Base-by-base conservation (phyloP, 2,113 vertebrate species). In the Cyprinodon tularosa region DNA sequence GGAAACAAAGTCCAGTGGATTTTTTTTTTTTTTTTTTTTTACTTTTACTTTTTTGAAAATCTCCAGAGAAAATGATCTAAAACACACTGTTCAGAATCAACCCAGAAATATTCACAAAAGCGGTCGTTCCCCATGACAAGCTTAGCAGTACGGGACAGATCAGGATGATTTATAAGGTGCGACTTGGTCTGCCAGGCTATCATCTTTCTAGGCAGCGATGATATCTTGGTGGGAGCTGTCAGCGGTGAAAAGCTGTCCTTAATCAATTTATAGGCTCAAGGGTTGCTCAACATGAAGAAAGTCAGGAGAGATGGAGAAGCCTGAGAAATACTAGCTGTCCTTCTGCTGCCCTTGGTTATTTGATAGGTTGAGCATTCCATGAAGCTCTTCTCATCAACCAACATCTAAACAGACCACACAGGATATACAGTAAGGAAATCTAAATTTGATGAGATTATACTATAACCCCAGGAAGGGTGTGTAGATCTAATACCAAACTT, bases 251-350 rank as follows among this genome's bases (percentile, higher is more conserved):
- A 89, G 80, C 88, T 84, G 82, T 88, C 83, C 91, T 88, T 93
- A 90, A 93, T 95, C 92, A 93, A 86, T 90, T 88, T 85, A 86
- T 66, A 75, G 84, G 89, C 91, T 91, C 66, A 75, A 85, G 86
- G 86, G 82, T 74, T 88, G 86, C 86, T 90, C 71, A 70, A 90
- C 84, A 80, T 22, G 78, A 90, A 87, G 82, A 88, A 89, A 84
- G 81, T 38, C 42, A 73, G 67, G 44, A 72, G 87, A 92, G 90
- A 89, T 88, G 86, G 65, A 78, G 63, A 45, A 62, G 42, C 62
- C 22, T 44, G 67, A 61, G 53, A 70, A 67, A 62, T 74, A 77
- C 82, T 87, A 90, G 91, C 91, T n/a, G 50, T 57, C 50, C 91
- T 91, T 93, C 86, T 86, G 76, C 78, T 69, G 86, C 84, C 88